Conservation (phyloP, 2,888 invertebrate species). For the Frankliniella intonsa region DNA sequence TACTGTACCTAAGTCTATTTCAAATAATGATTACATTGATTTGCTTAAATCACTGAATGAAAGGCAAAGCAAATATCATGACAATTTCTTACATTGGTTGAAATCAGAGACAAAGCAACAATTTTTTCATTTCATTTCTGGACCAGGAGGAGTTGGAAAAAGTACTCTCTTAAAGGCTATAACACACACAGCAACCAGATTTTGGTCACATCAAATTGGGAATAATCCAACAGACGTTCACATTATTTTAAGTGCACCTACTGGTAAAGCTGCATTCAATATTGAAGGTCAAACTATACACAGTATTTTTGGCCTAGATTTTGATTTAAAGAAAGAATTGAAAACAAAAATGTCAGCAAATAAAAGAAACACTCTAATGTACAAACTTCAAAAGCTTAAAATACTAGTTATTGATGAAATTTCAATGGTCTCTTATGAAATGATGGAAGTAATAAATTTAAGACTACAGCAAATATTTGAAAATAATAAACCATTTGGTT, state of each 20-base stretch:
- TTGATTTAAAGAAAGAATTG: not conserved
- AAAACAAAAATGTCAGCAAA: not conserved
- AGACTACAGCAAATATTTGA: conserved; percentile 34
- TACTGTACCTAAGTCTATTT: not conserved
- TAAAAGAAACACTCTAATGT: conserved; percentile 29
- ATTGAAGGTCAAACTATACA: conserved; percentile 41
- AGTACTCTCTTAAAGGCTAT: conserved; percentile 40
- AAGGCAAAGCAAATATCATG: conserved; percentile 14
- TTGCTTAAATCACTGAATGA: conserved; percentile 23
- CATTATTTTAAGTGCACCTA: conserved; percentile 38
- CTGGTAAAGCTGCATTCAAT: conserved; percentile 40
- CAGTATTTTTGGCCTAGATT: not conserved
- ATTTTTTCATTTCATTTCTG: conserved; percentile 39
- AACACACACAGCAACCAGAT: conserved; percentile 38
- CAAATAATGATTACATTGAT: conserved; percentile 28
- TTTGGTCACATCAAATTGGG: conserved; percentile 37
- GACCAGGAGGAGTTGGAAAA: conserved; percentile 42
- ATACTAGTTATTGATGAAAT: conserved; percentile 34
- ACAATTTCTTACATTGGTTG: not conserved
- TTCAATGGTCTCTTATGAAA: conserved; percentile 32
- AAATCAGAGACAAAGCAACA: conserved; percentile 30
- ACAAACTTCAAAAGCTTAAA: conserved; percentile 29
- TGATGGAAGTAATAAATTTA: conserved; percentile 28
- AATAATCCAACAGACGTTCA: conserved; percentile 36
- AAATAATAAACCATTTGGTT: conserved; percentile 33